Evolutionary conservation across 2,888 invertebrate species (phyloP), one percentile per base, ranked within the genome.

Genomic region (Drosophila anceps): DNA sequence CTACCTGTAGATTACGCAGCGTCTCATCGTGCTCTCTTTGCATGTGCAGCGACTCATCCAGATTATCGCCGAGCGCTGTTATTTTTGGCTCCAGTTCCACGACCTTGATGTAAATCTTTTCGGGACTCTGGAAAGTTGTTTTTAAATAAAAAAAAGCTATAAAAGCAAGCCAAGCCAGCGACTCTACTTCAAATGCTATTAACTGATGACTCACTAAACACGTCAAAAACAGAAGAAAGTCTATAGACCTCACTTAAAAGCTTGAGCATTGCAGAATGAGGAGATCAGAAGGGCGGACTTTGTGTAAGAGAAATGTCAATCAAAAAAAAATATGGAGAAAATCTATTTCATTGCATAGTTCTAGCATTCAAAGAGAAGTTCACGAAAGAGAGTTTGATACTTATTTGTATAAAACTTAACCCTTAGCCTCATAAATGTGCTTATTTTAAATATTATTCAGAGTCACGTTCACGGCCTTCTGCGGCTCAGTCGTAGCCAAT

Each of bases 21-120:
- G 98, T 96, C 93, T 97, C 96, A 93, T 96, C 95, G 93, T 98
- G 98, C 76, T 96, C 95, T 82, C 94, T 94, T 90, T 96, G 95
- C 82, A 97, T 94, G 87, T 95, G 94, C 74, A 95, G 93, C 29
- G 98, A 97, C 93, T 97, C 97, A 81, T 95, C 95, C 69, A 96
- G 94, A 79, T 95, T 96, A 72, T 95, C 94, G 80, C 98, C 98
- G 73, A 98, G 94, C 82, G 95, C 95, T 83, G 97, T 96, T 87
- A 98, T 94, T 92, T 96, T 96, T 51, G 98, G 98, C 79, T 96
- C 95, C 91, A 98, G 95, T 93, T 98, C 97, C 90, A 98, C 95
- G 76, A 98, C 96, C 92, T 97, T 96, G 84, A 98, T 94, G 90
- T 96, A 95, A 80, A 97, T 94, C 95, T 96, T 96, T 91, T 97